A percentile compares a stretch with the other conserved stretches of the same genome.
Conservation (phyloP, 2,113 vertebrate genomes). For the Lophura nycthemera region DNA sequence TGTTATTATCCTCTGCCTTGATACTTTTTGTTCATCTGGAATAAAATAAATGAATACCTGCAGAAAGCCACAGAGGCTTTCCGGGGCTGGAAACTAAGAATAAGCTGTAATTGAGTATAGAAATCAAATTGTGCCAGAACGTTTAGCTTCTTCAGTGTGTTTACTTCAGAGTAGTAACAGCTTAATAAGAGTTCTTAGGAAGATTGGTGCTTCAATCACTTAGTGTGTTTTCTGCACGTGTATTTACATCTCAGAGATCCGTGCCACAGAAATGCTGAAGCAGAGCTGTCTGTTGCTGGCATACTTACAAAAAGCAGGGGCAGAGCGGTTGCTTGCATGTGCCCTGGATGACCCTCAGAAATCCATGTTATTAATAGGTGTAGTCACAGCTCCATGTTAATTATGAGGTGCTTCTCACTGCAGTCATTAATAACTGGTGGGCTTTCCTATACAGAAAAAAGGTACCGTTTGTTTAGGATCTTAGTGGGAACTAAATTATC, state of each 20-base stretch:
- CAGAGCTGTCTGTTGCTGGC: no score
- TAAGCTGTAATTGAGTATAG: not conserved
- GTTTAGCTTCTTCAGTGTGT: fast-evolving
- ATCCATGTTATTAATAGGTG: no score
- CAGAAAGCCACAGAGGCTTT: no score
- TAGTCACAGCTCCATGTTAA: fast-evolving
- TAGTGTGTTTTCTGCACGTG: not conserved
- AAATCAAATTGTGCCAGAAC: not conserved
- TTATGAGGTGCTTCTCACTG: not conserved
- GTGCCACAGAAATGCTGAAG: not conserved
- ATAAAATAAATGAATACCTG: not conserved
- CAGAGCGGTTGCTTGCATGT: not conserved
- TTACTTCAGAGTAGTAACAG: not conserved
- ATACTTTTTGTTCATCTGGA: not conserved
- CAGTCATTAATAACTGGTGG: not conserved
- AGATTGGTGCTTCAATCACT: not conserved
- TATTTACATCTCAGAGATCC: not conserved
- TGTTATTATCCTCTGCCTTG: not conserved
- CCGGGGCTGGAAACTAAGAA: not conserved
- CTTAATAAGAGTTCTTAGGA: not conserved
- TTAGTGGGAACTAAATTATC: not conserved
- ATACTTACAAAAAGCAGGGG: fast-evolving
- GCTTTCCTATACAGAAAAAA: fast-evolving
- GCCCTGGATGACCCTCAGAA: not conserved
- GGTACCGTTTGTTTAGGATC: not conserved